Conservation (phyloP, 2,113 vertebrate species). For the Phylloscopus trochilus region DNA sequence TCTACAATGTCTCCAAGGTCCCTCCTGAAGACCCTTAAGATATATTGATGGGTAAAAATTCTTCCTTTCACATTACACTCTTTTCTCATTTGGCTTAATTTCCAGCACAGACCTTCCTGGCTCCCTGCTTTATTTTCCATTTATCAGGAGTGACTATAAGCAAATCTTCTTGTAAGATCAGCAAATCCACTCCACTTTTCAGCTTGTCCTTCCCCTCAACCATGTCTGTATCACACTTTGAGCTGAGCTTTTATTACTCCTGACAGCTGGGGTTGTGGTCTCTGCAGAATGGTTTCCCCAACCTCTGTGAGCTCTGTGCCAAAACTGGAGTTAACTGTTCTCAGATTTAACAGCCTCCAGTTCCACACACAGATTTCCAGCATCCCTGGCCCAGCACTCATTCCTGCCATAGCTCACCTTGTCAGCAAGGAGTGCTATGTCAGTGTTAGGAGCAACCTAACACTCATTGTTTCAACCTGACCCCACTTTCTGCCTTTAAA, state of each 20-base stretch:
- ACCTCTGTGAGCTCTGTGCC: neutral
- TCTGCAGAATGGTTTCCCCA: slow-evolving; percentile 11
- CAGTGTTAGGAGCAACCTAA: neutral
- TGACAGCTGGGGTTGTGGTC: slow-evolving; percentile 13
- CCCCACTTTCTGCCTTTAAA: neutral
- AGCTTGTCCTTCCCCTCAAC: neutral
- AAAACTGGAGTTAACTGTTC: neutral
- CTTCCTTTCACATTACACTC: neutral
- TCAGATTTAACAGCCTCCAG: neutral
- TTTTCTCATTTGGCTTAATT: neutral
- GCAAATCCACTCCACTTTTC: neutral
- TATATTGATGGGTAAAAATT: neutral
- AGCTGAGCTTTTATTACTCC: slow-evolving; percentile 12
- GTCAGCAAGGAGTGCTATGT: too few relatives aligned
- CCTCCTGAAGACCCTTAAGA: neutral
- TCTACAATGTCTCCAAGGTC: neutral
- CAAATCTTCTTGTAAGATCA: neutral
- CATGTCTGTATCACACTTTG: neutral
- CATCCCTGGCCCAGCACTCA: neutral
- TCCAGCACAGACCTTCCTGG: neutral
- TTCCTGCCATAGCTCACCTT: neutral
- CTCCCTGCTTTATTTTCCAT: neutral
- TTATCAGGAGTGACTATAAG: neutral
- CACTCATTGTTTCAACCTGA: neutral
- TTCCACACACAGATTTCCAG: neutral